Percentiles rank a stretch among this genome's conserved stretches.
These are phyloP conservation scores for Rhimphoctona megacephalus DNA, from an alignment of 2,888 invertebrate species.

Conservation along the genomic window DNA sequence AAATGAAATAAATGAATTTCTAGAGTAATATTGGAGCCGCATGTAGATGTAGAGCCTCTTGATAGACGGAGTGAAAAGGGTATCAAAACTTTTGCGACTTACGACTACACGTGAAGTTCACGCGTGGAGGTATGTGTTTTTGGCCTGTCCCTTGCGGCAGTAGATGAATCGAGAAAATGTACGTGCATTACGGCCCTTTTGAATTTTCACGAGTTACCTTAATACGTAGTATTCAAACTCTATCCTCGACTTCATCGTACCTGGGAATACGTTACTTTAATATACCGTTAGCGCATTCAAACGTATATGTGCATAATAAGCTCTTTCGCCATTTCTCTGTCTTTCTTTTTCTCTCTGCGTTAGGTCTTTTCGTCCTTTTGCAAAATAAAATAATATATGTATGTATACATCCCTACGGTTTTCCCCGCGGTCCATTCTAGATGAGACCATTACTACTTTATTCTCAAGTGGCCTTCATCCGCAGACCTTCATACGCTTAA, in stretches of 20 bases:
- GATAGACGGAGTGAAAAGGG: constrained; percentile 30
- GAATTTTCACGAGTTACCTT: constrained; percentile 77
- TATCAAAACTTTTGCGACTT: constrained; percentile 71
- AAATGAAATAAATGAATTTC: not conserved
- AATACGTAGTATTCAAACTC: constrained; percentile 77
- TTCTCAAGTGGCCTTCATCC: constrained; percentile 35
- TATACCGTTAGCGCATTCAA: not conserved
- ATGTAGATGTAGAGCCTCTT: not conserved
- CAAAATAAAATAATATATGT: constrained; percentile 4
- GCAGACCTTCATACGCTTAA: constrained; percentile 17
- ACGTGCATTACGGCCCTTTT: constrained; percentile 37
- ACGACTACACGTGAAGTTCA: not conserved
- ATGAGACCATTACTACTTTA: constrained; percentile 51
- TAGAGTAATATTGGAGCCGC: not conserved
- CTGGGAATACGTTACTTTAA: constrained; percentile 38
- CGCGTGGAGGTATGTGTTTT: constrained; percentile 4
- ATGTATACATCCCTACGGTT: constrained; percentile 5
- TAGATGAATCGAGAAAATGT: not conserved
- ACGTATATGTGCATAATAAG: constrained; percentile 19
- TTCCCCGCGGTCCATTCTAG: constrained; percentile 49
- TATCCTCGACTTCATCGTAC: constrained; percentile 52
- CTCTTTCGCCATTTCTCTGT: constrained; percentile 9
- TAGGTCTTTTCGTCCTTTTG: not conserved
- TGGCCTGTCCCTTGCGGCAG: constrained; percentile 19
- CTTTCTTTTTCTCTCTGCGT: not conserved